A percentile compares a stretch with the other conserved stretches of the same genome.
Evolutionary conservation across 2,797 vertebrate species (phyloP).

Genomic region (Decapterus maruadsi): DNA sequence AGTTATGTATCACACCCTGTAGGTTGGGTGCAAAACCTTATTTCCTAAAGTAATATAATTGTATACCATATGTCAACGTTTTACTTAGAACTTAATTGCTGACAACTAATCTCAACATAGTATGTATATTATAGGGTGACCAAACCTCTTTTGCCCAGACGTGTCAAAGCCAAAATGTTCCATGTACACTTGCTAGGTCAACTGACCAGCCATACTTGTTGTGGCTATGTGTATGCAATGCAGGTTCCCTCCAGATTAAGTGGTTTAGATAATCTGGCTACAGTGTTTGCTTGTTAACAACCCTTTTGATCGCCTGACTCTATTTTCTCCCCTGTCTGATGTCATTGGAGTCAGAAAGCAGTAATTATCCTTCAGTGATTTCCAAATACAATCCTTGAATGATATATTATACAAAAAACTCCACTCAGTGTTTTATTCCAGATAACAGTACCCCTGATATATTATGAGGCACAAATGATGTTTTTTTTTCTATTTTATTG

Average conservation of each 20-base stretch:
- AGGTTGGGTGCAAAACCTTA: neutral
- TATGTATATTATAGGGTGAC: too few species aligned
- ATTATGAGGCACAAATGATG: conserved; percentile 47
- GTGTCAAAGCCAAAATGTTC: neutral
- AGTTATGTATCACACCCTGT: neutral
- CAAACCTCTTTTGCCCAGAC: too few species aligned
- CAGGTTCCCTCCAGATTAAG: neutral
- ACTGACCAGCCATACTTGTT: neutral
- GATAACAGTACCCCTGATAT: conserved; percentile 34
- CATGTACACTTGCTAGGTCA: neutral
- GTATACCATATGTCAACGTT: too few species aligned
- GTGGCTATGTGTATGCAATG: neutral
- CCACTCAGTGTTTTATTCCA: conserved; percentile 22
- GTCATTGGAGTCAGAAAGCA: conserved; percentile 19
- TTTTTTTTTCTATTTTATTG: conserved; percentile 52
- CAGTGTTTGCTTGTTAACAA: neutral
- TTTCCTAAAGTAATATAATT: neutral
- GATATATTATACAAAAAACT: conserved; percentile 35
- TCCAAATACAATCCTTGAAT: conserved; percentile 31
- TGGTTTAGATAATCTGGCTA: neutral
- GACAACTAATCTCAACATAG: neutral
- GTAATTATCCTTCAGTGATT: conserved; percentile 35
- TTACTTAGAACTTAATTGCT: neutral
- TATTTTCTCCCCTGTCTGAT: neutral
- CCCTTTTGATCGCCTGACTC: neutral